phyloP scores from a whole-genome alignment of 2,113 vertebrate genomes.

The Phrynosoma platyrhinos region DNA sequence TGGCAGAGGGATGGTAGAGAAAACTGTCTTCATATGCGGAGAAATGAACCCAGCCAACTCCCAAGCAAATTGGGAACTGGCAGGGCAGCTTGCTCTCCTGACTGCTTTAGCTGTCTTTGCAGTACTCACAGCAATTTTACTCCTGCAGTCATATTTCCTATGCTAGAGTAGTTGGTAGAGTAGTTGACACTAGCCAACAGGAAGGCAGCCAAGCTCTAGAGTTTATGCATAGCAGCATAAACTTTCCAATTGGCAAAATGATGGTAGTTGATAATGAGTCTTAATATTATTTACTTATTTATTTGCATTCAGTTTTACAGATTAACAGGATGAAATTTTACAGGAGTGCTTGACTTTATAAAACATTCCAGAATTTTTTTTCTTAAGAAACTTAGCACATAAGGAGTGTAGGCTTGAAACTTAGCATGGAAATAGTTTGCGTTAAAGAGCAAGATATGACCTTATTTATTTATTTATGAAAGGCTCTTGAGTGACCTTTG shows the following conservation, averaged over 20 bases:
- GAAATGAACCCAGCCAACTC: no score
- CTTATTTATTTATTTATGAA: background rate
- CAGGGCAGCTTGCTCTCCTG: no score
- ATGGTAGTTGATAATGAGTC: background rate
- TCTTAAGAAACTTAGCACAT: background rate
- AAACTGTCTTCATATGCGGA: no score
- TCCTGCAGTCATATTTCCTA: no score
- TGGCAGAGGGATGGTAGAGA: no score
- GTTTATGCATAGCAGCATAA: background rate
- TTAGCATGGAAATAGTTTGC: background rate
- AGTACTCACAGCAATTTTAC: no score
- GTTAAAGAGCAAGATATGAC: background rate
- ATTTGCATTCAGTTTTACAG: background rate
- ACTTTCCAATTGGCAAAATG: background rate
- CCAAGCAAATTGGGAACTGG: no score
- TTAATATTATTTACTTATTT: no score
- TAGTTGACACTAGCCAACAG: no score
- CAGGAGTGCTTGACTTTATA: background rate
- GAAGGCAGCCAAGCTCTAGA: background rate
- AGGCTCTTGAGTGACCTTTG: background rate
- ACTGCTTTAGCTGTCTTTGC: no score
- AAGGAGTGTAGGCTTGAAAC: background rate
- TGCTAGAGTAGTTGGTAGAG: no score
- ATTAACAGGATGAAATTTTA: background rate
- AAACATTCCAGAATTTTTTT: background rate